Evolutionary conservation across 1,140 invertebrate genomes (phyloP), one percentile per base, ranked within the genome.

Genomic region (Cydia pomonella): DNA sequence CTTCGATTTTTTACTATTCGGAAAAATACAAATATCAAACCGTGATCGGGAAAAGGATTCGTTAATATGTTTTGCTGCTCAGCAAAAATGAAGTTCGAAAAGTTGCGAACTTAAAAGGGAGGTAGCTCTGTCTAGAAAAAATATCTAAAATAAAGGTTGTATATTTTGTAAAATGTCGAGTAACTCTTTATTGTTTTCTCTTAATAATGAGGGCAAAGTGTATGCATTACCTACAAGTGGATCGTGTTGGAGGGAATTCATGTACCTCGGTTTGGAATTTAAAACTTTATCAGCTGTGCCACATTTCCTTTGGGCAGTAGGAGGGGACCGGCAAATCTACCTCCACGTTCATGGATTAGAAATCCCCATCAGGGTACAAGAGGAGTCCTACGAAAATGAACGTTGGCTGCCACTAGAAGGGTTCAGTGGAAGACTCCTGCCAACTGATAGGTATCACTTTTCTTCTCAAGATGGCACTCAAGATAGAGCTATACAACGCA

Each of bases 361-460:
- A 92, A 96, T 98, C 84, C 97, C 98, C 0, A 98, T 98, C 76
- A 93, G 97, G 77, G 96, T 98, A 0, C 96, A 96, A 88, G 97
- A 98, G 93, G 97, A 98, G 89, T 96, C 97, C 5, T 99, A 97
- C 90, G 97, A 99, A 93, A 98, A 99, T 93, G 97, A 98, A 95
- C 94, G 97, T 76, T 99, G 98, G 98, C 94, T 97, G 76, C 97
- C 97, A n/a, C 93, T 97, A 41, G 96, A 97, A 92, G 97, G 97
- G 23, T 99, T 98, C 90, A 96, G 95, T 77, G 95, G 95, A 66
- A 95, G 96, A 78, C 89, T 98, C 41, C 91, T 98, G 63, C 97
- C 97, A 62, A 98, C 97, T 44, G 97, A 98, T 89, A 94, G 97
- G 75, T 96, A 95, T 84, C 95, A 95, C 83, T 98, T 97, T 93